Evolutionary conservation across 2,797 vertebrate genomes (phyloP).

Genomic region (Valencia hispanica): DNA sequence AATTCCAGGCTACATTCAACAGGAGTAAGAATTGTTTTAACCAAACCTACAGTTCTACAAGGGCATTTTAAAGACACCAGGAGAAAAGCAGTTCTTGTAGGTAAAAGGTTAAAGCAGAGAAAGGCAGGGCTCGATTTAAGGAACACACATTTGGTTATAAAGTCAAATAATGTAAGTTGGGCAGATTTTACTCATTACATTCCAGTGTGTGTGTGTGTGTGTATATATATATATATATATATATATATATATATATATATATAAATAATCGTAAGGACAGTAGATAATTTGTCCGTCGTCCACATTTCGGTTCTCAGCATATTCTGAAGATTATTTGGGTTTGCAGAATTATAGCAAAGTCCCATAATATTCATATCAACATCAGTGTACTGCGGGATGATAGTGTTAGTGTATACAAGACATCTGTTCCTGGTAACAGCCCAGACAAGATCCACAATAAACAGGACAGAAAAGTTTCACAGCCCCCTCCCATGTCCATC

Average conservation of each 20-base stretch:
- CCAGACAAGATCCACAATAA: slow-evolving; percentile 72
- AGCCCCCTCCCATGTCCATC: slow-evolving; percentile 72
- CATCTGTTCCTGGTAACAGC: slow-evolving; percentile 70
- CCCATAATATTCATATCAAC: slow-evolving; percentile 35
- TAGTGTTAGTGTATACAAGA: slow-evolving; percentile 51
- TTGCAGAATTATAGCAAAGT: slow-evolving; percentile 40
- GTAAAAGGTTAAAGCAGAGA: no score
- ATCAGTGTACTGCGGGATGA: slow-evolving; percentile 38
- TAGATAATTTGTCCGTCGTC: background rate
- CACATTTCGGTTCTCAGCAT: background rate
- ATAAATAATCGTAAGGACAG: no score
- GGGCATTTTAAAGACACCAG: background rate
- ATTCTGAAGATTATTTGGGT: slow-evolving; percentile 37
- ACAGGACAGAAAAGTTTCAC: slow-evolving; percentile 66
- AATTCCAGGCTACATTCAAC: background rate
- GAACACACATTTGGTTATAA: background rate
- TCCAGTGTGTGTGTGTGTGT: no score
- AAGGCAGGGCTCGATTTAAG: no score
- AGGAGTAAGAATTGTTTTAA: background rate
- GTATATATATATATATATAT: no score
- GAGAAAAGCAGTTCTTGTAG: background rate
- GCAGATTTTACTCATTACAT: no score
- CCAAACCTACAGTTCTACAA: background rate
- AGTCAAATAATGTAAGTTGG: no score
- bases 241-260: no score